Evolutionary conservation across 1,140 invertebrate species (phyloP).

Genomic region (Tenebrio molitor): DNA sequence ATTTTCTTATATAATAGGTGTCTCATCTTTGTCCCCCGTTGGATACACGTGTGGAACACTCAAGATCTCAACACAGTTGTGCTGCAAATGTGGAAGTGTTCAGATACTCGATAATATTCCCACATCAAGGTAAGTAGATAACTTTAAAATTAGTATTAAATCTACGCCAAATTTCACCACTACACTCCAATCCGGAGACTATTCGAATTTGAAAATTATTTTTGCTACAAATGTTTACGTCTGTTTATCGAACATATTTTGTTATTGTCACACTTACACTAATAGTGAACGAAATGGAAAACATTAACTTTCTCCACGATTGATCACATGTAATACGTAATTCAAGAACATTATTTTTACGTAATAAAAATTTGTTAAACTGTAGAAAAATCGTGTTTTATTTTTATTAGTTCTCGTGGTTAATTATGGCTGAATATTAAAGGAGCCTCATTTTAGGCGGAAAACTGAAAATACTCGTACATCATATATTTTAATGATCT

Average conservation of each 20-base stretch:
- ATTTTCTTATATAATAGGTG: not conserved
- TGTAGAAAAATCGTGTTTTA: no score
- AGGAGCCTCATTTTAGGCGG: no score
- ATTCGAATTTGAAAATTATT: no score
- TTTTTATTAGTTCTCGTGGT: no score
- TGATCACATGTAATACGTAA: not conserved
- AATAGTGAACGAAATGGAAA: not conserved
- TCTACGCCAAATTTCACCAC: no score
- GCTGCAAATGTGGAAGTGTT: not conserved
- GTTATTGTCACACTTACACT: not conserved
- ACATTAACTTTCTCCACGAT: constrained; percentile 4
- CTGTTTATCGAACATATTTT: not conserved
- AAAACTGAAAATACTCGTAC: not conserved
- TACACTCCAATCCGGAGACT: no score
- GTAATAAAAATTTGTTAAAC: no score
- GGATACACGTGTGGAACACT: not conserved
- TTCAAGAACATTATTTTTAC: not conserved
- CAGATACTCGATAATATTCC: not conserved
- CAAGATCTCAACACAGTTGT: not conserved
- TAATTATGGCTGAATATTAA: no score
- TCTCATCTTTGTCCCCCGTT: not conserved
- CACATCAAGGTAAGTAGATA: no score
- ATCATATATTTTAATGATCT: not conserved
- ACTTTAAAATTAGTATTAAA: no score
- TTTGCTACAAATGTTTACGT: no score